Base-by-base conservation (phyloP, 2,797 vertebrate genomes). In the Fratercula arctica region DNA sequence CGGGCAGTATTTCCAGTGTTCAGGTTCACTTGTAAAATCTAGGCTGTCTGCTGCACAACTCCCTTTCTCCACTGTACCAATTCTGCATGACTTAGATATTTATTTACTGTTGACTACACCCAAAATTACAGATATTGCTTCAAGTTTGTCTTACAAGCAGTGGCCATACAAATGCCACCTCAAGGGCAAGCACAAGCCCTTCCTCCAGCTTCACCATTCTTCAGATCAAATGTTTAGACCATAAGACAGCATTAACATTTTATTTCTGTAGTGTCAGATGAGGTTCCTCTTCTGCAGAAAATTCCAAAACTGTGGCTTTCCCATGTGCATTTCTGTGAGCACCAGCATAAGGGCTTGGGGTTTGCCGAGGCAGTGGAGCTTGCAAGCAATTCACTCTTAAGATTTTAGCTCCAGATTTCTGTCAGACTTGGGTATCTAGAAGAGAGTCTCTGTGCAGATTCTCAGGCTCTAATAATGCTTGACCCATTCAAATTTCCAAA, bases 341-440 rank as follows among this genome's bases (percentile, higher is more conserved):
- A n/a, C 6, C 78, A 54, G 35, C 3, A 6, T 21, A 12, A 72
- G 48, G 46, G 46, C 69, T 51, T 0, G 0, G 45, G 50, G 9
- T 57, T 73, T 76, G 50, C 63, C 23, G 0, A 8, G 26, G 63
- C 45, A 15, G 25, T 19, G 66, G 46, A 63, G 33, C 48, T 87
- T 13, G 4, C 20, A 23, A 46, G 39, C 4, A 57, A 45, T 21
- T 16, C 67, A 41, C 39, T 15, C 8, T 8, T 9, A 29, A 74
- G 64, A 26, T 51, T 72, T 86, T 12, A 78, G 20, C 51, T 81
- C 39, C 35, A 24, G 16, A 2, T 50, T 76, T 86, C 66, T 80
- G 31, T 6, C 43, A 18, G 59, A 16, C 19, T 53, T 17, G 6
- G 6, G 2, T 21, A 28, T 13, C 35, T 39, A 45, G 50, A n/a